Evolutionary conservation across 1,140 invertebrate species (phyloP).

Genomic region (Tetramorium parvispinum): DNA sequence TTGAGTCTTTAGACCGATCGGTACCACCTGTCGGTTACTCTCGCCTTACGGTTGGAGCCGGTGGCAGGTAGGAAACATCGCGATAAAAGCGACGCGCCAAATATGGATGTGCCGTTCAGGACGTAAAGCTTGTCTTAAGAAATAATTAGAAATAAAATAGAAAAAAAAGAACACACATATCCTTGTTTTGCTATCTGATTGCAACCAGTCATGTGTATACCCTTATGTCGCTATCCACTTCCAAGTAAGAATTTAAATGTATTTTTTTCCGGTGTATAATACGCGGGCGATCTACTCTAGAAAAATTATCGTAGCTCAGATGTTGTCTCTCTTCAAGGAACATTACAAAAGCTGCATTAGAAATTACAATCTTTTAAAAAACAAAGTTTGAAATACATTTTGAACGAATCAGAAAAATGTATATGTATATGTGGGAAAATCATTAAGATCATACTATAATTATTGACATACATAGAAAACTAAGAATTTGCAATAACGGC

Average conservation of each 20-base stretch:
- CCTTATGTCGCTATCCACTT: conserved; percentile 60
- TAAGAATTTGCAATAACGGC: neutral
- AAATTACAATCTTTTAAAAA: neutral
- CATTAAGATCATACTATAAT: neutral
- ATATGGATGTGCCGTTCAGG: conserved; percentile 57
- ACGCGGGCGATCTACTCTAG: neutral
- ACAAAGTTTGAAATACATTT: neutral
- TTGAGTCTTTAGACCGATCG: conserved; percentile 56
- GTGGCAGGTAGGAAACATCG: conserved; percentile 64
- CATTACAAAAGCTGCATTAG: neutral
- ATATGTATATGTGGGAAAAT: neutral
- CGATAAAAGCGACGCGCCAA: conserved; percentile 69
- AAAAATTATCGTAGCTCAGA: neutral
- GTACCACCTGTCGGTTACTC: conserved; percentile 69
- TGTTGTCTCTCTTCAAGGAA: too few species aligned
- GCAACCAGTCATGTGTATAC: conserved; percentile 56
- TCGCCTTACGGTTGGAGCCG: conserved; percentile 33
- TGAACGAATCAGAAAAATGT: neutral
- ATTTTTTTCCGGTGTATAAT: neutral
- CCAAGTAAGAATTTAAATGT: conserved; percentile 38
- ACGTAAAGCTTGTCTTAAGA: conserved; percentile 72
- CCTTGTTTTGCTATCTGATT: conserved; percentile 56
- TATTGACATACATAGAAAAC: neutral
- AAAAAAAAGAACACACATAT: conserved; percentile 36
- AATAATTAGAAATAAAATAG: conserved; percentile 69